Evolutionary conservation across 1,140 invertebrate genomes (phyloP).

Genomic region (Papilio polytes): DNA sequence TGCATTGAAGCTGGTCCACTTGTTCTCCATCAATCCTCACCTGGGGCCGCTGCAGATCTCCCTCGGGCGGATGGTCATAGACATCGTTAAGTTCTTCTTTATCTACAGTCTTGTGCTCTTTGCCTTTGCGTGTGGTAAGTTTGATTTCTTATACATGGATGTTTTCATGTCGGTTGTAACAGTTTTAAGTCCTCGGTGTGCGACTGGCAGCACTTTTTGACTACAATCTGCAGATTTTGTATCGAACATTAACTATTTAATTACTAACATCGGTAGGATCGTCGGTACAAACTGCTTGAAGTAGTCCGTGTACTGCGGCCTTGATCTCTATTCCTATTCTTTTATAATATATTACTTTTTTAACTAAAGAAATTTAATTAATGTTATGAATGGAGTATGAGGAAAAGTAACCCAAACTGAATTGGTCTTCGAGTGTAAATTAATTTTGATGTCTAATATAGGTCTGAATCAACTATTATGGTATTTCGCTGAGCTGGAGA

Average conservation of each 20-base stretch:
- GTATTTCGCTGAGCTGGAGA: constrained; percentile 96
- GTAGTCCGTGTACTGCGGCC: not conserved
- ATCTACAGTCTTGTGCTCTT: constrained; percentile 95
- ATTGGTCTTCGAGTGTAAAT: not conserved
- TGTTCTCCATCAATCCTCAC: constrained; percentile 98
- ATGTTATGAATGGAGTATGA: too few species aligned
- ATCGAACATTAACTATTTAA: not conserved
- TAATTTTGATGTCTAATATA: constrained; percentile 54
- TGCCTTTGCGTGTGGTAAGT: constrained; percentile 93
- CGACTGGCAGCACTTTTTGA: not conserved
- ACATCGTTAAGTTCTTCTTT: constrained; percentile 97
- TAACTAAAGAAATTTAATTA: too few species aligned
- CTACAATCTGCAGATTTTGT: too few species aligned
- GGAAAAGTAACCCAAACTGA: not conserved
- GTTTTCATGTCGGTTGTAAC: too few species aligned
- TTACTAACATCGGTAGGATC: not conserved
- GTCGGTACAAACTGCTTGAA: not conserved
- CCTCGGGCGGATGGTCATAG: constrained; percentile 95
- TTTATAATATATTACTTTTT: too few species aligned
- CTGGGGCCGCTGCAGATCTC: constrained; percentile 95
- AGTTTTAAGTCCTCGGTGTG: too few species aligned
- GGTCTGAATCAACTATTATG: constrained; percentile 96
- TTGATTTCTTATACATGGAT: not conserved
- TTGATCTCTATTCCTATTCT: too few species aligned
- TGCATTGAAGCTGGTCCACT: constrained; percentile 94